A percentile compares a stretch with the other conserved stretches of the same genome.
Evolutionary conservation across 2,888 invertebrate species (phyloP).

Genomic region (Liodrosophila aerea): DNA sequence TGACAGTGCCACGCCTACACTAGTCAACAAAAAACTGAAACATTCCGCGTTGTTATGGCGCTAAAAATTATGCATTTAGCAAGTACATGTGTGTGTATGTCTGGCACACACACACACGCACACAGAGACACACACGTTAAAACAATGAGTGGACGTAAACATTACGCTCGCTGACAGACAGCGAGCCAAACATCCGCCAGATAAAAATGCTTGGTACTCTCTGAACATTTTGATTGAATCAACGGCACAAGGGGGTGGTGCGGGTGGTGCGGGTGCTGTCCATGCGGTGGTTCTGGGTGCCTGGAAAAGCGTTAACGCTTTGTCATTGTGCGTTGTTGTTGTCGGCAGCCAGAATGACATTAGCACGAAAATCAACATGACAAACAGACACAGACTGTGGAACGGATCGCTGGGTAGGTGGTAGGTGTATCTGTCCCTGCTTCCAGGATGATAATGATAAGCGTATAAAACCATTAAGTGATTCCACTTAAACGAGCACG

Average conservation of each 20-base stretch:
- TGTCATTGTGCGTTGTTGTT: conserved; percentile 39
- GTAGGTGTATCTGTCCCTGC: conserved; percentile 8
- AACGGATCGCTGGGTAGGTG: not conserved
- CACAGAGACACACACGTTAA: conserved; percentile 64
- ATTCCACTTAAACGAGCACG: conserved; percentile 80
- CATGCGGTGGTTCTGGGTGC: not conserved
- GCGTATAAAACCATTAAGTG: conserved; percentile 80
- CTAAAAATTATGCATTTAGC: conserved; percentile 59
- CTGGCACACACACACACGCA: no score
- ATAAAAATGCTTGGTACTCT: conserved; percentile 61
- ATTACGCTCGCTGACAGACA: conserved; percentile 70
- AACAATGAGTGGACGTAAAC: conserved; percentile 73
- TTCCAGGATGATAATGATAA: conserved; percentile 73
- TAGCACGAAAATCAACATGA: conserved; percentile 5
- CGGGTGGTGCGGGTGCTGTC: not conserved
- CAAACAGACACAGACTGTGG: not conserved
- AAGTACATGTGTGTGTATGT: conserved; percentile 11
- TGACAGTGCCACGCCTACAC: conserved; percentile 29
- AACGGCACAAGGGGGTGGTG: conserved; percentile 24
- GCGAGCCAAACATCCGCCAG: conserved; percentile 75
- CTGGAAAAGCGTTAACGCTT: conserved; percentile 12
- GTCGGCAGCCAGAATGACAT: conserved; percentile 22
- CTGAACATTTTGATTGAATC: conserved; percentile 63
- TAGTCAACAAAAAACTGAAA: conserved; percentile 45
- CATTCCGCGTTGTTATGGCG: conserved; percentile 63